A percentile compares a stretch with the other conserved stretches of the same genome.
Conservation (phyloP, 2,797 vertebrate species). For the Sebastes itinus region DNA sequence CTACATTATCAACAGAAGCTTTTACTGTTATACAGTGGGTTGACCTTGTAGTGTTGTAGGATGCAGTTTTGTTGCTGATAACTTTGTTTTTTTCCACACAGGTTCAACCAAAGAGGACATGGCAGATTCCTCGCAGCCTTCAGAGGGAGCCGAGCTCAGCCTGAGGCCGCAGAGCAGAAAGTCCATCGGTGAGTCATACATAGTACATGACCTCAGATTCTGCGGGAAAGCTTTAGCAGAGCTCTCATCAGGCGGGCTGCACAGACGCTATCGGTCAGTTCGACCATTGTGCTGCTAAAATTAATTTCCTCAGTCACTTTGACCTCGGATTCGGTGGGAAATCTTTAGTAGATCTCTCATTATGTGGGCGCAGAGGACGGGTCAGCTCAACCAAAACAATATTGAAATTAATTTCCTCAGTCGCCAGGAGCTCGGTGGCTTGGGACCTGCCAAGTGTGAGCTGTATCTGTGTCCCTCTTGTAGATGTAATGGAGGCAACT, state of each 20-base stretch:
- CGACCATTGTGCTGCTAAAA: slow-evolving; percentile 15
- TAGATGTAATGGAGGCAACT: neutral
- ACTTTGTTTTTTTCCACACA: slow-evolving; percentile 12
- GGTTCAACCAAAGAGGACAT: slow-evolving; percentile 83
- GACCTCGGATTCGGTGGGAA: slow-evolving; percentile 34
- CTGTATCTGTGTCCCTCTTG: neutral
- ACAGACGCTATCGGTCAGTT: slow-evolving; percentile 34
- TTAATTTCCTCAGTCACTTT: slow-evolving; percentile 43
- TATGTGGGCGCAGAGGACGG: slow-evolving; percentile 22
- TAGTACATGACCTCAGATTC: slow-evolving; percentile 14
- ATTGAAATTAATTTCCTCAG: slow-evolving; percentile 31
- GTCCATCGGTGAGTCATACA: slow-evolving; percentile 77
- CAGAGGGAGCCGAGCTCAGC: slow-evolving; percentile 75
- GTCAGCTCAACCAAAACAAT: slow-evolving; percentile 21
- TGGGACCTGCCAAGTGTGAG: neutral
- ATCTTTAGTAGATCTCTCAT: slow-evolving; percentile 33
- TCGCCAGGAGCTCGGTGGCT: neutral
- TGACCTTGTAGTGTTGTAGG: neutral
- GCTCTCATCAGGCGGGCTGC: slow-evolving; percentile 28
- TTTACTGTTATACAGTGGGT: neutral
- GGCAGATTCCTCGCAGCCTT: slow-evolving; percentile 70
- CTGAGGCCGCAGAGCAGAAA: slow-evolving; percentile 77
- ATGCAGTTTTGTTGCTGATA: neutral
- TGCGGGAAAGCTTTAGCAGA: slow-evolving; percentile 20
- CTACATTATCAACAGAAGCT: neutral